Conservation (phyloP, 2,888 invertebrate genomes). For the Lasioglossum vierecki region DNA sequence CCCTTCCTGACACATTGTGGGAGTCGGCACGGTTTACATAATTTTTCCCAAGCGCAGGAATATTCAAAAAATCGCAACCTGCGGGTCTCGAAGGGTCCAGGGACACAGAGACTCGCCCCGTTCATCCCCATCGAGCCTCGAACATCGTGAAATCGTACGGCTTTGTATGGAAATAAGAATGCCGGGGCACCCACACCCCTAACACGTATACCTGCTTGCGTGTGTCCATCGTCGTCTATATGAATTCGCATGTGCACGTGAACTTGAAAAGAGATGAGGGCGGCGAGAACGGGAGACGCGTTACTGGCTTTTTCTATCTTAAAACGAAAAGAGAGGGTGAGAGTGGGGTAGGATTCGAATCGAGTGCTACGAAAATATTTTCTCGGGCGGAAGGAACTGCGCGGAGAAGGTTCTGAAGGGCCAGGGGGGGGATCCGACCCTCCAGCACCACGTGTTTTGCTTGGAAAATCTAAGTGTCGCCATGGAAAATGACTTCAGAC, state of each 20-base stretch:
- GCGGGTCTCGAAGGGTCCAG: conserved; percentile 51
- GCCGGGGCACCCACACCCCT: conserved; percentile 62
- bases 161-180: conserved; percentile 82
- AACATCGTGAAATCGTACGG: conserved; percentile 77
- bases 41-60: conserved; percentile 74
- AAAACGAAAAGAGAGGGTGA: conserved; percentile 22
- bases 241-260: background rate
- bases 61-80: conserved; percentile 77
- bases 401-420: conserved; percentile 30
- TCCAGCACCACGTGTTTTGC: conserved; percentile 31
- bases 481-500: background rate
- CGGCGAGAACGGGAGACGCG: conserved; percentile 11
- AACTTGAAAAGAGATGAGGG: conserved; percentile 33
- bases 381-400: conserved; percentile 74
- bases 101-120: conserved; percentile 54
- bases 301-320: background rate
- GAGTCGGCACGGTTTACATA: conserved; percentile 75
- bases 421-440: background rate
- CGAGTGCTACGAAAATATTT: conserved; percentile 76
- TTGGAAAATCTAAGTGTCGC: conserved; percentile 18
- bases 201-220: conserved; percentile 37
- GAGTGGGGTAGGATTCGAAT: conserved; percentile 51
- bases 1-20: conserved; percentile 62
- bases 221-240: conserved; percentile 27
- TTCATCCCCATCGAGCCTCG: conserved; percentile 76